Conservation (phyloP, 1,140 invertebrate species). For the Ladona fulva region DNA sequence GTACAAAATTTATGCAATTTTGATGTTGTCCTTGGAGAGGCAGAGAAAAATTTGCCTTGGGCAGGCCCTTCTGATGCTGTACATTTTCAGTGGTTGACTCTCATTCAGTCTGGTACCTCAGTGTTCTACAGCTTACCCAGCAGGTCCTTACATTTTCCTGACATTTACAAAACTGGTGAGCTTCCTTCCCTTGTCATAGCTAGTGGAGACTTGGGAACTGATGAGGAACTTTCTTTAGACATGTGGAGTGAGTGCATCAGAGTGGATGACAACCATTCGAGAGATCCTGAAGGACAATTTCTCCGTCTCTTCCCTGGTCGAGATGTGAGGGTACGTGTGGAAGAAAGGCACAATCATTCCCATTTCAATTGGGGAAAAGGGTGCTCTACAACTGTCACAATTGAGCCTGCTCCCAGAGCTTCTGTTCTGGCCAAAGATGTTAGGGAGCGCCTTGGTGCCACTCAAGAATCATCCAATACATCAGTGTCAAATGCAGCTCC, state of each 20-base stretch:
- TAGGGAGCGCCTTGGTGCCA: not conserved
- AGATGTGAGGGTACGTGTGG: not conserved
- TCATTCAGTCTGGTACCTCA: not conserved
- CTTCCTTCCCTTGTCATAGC: not conserved
- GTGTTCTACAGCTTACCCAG: not conserved
- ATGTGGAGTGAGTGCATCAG: not conserved
- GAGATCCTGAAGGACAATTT: not conserved
- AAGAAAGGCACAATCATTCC: not conserved
- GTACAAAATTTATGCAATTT: slow-evolving; percentile 43
- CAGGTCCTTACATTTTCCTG: not conserved
- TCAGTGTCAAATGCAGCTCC: not conserved
- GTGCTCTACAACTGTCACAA: not conserved
- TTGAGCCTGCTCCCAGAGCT: not conserved
- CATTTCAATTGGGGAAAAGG: not conserved
- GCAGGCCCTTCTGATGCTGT: slow-evolving; percentile 25
- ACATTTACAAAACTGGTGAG: not conserved
- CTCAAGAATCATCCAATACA: not conserved
- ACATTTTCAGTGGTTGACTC: slow-evolving; percentile 23
- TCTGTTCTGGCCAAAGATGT: not conserved
- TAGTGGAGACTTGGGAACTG: not conserved
- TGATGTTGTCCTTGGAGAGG: slow-evolving; percentile 34
- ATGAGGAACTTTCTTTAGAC: not conserved
- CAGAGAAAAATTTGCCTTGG: slow-evolving; percentile 22
- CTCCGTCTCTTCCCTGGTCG: not conserved
- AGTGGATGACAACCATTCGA: not conserved